Percentiles rank a stretch among this genome's conserved stretches.
Evolutionary conservation across 2,888 invertebrate genomes (phyloP).

Genomic region (Lamellibrachia columna): DNA sequence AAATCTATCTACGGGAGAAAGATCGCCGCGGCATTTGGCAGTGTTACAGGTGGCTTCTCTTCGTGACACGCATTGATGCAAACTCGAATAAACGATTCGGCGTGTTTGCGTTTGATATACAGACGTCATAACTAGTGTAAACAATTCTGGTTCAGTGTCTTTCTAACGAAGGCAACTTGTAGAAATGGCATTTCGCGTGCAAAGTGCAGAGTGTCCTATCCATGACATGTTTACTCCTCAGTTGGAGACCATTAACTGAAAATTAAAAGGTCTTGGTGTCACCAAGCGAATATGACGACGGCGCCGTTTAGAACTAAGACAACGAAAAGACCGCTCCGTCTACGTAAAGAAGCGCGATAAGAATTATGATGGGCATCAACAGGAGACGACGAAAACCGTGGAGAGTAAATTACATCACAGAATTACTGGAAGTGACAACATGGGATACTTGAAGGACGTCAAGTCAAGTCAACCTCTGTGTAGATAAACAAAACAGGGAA

Average conservation of each 20-base stretch:
- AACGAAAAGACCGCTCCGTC: neutral
- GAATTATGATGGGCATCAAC: neutral
- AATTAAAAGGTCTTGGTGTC: neutral
- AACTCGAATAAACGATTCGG: neutral
- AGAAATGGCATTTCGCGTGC: neutral
- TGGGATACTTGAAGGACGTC: neutral
- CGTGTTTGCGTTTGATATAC: slow-evolving; percentile 5
- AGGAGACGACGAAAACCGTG: neutral
- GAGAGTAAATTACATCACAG: neutral
- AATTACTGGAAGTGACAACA: neutral
- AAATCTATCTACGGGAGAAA: neutral
- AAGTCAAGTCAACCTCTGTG: neutral
- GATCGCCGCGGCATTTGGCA: neutral
- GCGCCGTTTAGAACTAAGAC: neutral
- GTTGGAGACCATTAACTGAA: neutral
- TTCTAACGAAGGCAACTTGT: slow-evolving; percentile 1
- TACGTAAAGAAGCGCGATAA: neutral
- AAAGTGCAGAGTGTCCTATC: neutral
- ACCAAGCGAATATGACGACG: neutral
- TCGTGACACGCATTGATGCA: neutral
- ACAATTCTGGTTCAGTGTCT: neutral
- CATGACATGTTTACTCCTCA: neutral
- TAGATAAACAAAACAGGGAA: neutral
- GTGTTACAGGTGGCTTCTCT: neutral
- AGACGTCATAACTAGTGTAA: neutral